phyloP scores from a whole-genome alignment of 2,797 vertebrate genomes.

The Bradypodion ventrale region DNA sequence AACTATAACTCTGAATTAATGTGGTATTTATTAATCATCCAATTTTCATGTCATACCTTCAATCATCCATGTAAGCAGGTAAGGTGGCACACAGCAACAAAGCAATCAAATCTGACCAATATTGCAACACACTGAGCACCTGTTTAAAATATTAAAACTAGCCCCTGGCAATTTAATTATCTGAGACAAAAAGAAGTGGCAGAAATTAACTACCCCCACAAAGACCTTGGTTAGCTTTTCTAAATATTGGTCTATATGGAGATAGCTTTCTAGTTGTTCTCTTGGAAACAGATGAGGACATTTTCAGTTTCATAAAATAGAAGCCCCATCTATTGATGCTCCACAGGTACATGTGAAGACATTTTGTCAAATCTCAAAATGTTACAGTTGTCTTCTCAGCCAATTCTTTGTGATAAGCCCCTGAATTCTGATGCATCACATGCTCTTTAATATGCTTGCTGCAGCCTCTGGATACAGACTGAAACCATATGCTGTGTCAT shows the following conservation, averaged over 20 bases:
- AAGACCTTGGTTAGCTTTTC: background rate
- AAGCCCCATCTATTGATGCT: background rate
- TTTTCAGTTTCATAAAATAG: background rate
- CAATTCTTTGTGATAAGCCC: background rate
- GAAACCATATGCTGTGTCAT: background rate
- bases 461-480: background rate
- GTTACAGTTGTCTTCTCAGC: background rate
- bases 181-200: background rate
- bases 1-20: background rate
- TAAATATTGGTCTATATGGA: background rate
- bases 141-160: background rate
- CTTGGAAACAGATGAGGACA: background rate
- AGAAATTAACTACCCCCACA: background rate
- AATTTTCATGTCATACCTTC: background rate
- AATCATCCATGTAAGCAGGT: background rate
- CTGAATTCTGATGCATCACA: background rate
- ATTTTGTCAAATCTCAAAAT: background rate
- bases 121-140: background rate
- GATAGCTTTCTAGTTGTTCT: background rate
- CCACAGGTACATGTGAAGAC: background rate
- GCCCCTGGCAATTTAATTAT: background rate
- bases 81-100: background rate
- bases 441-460: background rate
- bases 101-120: background rate
- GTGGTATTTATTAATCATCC: background rate